These are phyloP conservation scores for Trachelus troglodyta DNA, from an alignment of 2,888 invertebrate genomes.

Conservation along the genomic window DNA sequence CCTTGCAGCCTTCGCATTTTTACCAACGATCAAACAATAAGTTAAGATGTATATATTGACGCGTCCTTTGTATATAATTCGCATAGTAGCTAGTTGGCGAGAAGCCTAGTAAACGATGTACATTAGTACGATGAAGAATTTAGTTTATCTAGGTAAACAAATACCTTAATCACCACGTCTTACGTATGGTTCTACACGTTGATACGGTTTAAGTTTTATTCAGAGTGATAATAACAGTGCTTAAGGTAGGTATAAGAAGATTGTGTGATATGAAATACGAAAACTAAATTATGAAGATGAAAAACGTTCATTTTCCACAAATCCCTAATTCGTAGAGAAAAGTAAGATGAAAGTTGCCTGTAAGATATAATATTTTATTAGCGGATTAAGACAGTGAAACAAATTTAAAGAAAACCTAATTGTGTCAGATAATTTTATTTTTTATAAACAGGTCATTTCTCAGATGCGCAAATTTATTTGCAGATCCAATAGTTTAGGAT, in stretches of 20 bases:
- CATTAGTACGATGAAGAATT: neutral
- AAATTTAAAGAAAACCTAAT: neutral
- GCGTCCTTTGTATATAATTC: neutral
- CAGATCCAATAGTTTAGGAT: neutral
- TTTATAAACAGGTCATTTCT: neutral
- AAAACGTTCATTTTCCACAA: neutral
- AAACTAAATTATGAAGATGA: neutral
- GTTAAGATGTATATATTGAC: neutral
- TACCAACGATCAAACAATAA: neutral
- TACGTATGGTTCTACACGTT: neutral
- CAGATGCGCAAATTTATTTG: neutral
- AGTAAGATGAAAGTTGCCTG: neutral
- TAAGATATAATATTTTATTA: neutral
- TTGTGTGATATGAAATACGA: neutral
- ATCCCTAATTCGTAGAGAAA: neutral
- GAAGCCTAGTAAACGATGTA: neutral
- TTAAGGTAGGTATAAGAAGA: neutral
- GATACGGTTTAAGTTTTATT: neutral
- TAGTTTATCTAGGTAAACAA: neutral
- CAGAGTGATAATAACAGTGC: neutral
- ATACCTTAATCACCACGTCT: neutral
- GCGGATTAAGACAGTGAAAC: neutral
- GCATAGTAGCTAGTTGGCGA: neutral
- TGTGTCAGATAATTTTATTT: neutral
- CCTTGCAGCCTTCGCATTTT: neutral